Percentiles rank a stretch among this genome's conserved stretches.
Evolutionary conservation across 2,888 invertebrate genomes (phyloP).

Genomic region (Acholoe squamosa): DNA sequence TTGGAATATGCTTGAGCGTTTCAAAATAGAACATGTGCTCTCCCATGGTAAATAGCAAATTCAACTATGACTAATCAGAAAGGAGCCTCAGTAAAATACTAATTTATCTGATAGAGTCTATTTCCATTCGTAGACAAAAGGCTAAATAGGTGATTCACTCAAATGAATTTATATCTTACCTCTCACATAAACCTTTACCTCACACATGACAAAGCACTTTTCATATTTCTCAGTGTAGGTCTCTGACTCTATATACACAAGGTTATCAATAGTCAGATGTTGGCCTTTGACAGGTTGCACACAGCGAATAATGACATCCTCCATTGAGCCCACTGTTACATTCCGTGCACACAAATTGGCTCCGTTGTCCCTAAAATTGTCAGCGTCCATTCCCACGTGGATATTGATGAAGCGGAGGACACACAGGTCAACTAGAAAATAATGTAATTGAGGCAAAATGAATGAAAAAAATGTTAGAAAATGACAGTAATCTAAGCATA

Average conservation of each 20-base stretch:
- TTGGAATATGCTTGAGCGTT: too few relatives aligned
- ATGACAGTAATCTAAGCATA: too few relatives aligned
- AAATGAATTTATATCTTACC: neutral
- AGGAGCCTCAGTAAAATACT: too few relatives aligned
- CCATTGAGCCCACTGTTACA: slow-evolving; percentile 48
- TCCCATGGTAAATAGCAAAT: too few relatives aligned
- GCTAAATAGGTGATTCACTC: too few relatives aligned
- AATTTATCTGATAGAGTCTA: too few relatives aligned
- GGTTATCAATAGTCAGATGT: slow-evolving; percentile 44
- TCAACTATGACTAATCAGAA: too few relatives aligned
- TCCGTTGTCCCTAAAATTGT: slow-evolving; percentile 23
- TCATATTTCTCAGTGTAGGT: slow-evolving; percentile 49
- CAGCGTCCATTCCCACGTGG: slow-evolving; percentile 18
- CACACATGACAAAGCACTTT: slow-evolving; percentile 52
- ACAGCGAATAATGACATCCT: neutral
- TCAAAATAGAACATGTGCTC: too few relatives aligned
- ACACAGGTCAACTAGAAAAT: slow-evolving; percentile 51
- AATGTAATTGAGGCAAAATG: neutral
- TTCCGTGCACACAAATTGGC: slow-evolving; percentile 21
- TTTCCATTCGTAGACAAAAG: too few relatives aligned
- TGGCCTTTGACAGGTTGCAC: slow-evolving; percentile 49
- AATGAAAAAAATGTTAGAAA: too few relatives aligned
- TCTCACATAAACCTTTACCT: slow-evolving; percentile 4
- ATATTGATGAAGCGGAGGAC: slow-evolving; percentile 51
- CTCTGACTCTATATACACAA: slow-evolving; percentile 48